Evolutionary conservation across 2,888 invertebrate species (phyloP).

Genomic region (Rotaria socialis): DNA sequence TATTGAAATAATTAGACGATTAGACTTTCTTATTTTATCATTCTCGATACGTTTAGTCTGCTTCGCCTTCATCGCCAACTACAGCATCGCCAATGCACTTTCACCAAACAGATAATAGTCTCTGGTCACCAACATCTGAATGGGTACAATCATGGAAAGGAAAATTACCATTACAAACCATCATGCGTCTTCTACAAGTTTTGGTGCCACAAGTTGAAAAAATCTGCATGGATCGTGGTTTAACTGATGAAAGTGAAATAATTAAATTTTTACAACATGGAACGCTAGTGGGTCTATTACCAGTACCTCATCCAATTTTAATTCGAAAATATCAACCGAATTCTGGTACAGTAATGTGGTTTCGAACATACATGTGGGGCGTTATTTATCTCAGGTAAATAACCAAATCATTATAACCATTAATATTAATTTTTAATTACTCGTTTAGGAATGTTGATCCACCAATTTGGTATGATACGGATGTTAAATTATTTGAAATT

Average conservation of each 20-base stretch:
- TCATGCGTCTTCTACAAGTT: conserved; percentile 95
- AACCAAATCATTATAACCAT: neutral
- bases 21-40: neutral
- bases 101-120: conserved; percentile 30
- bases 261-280: conserved; percentile 96
- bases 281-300: conserved; percentile 88
- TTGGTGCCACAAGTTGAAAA: conserved; percentile 99
- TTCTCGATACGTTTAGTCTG: neutral
- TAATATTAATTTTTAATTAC: conserved; percentile 47
- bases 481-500: conserved; percentile 87
- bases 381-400: conserved; percentile 83
- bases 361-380: conserved; percentile 98
- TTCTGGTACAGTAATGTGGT: conserved; percentile 96
- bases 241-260: conserved; percentile 98
- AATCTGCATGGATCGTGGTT: conserved; percentile 96
- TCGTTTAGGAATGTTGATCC: conserved; percentile 84
- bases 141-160: conserved; percentile 88
- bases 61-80: neutral
- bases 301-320: conserved; percentile 96
- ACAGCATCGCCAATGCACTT: neutral
- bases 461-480: conserved; percentile 98
- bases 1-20: no score
- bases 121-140: conserved; percentile 84
- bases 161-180: conserved; percentile 93
- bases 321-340: conserved; percentile 98